Percentiles rank a stretch among this genome's conserved stretches.
Conservation (phyloP, 1,140 invertebrate species). For the Neodiprion pinetum region DNA sequence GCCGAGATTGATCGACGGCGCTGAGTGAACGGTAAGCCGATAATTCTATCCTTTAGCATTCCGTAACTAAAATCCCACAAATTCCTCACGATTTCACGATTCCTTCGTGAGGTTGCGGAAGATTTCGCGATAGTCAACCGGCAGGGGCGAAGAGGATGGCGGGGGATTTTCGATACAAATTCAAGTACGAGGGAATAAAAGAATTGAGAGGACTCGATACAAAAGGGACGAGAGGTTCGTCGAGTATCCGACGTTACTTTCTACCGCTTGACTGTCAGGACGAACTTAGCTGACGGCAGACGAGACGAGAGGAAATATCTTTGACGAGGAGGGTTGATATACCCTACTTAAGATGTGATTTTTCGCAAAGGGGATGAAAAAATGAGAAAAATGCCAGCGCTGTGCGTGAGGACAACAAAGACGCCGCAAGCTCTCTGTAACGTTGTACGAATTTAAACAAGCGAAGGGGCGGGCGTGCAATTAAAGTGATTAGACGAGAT, state of each 20-base stretch:
- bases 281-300: not conserved
- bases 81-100: too few species aligned
- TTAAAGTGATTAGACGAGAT: not conserved
- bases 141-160: too few species aligned
- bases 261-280: not conserved
- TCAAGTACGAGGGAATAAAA: too few species aligned
- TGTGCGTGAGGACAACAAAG: not conserved
- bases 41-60: too few species aligned
- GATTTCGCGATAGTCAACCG: too few species aligned
- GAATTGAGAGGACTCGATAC: not conserved
- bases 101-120: too few species aligned
- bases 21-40: too few species aligned
- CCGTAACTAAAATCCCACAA: too few species aligned
- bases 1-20: too few species aligned
- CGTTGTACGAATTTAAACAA: not conserved
- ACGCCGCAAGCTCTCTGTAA: not conserved
- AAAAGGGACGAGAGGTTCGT: not conserved
- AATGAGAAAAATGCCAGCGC: not conserved
- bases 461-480: not conserved
- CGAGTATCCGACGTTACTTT: not conserved
- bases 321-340: not conserved
- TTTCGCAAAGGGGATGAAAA: not conserved
- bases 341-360: not conserved
- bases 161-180: too few species aligned
- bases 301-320: not conserved